These are phyloP conservation scores for Columbina picui DNA, from an alignment of 2,113 vertebrate genomes.

Conservation along the genomic window DNA sequence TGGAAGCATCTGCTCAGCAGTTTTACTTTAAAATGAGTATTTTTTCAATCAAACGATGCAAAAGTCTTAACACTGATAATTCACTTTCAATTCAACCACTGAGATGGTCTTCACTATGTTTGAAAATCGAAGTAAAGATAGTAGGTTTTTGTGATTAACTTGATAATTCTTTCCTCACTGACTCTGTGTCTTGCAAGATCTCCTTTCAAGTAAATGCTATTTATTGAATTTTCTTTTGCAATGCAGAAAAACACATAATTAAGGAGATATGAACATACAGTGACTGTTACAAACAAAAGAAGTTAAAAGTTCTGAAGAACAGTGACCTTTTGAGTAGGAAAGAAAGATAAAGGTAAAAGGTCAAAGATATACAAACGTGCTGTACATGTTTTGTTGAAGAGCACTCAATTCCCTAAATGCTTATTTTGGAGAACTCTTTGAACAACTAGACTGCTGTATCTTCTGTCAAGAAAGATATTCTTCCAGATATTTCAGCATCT, in stretches of 20 bases:
- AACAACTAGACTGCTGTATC: neutral
- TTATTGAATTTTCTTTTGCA: conserved; percentile 56
- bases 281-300: conserved; percentile 29
- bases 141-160: neutral
- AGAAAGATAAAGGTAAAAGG: conserved; percentile 61
- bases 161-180: neutral
- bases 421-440: neutral
- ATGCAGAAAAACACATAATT: neutral
- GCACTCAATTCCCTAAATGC: neutral
- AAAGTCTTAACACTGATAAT: neutral
- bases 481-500: neutral
- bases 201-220: neutral
- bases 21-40: neutral
- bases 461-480: neutral
- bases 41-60: neutral
- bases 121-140: neutral
- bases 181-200: neutral
- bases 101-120: neutral
- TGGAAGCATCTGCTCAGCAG: neutral
- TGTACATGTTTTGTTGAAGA: neutral
- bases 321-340: conserved; percentile 7
- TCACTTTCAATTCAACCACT: neutral
- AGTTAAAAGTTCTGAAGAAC: conserved; percentile 43
- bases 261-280: conserved; percentile 9
- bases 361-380: neutral